Conservation (phyloP, 2,113 vertebrate genomes). For the Telmatochromis sp. region DNA sequence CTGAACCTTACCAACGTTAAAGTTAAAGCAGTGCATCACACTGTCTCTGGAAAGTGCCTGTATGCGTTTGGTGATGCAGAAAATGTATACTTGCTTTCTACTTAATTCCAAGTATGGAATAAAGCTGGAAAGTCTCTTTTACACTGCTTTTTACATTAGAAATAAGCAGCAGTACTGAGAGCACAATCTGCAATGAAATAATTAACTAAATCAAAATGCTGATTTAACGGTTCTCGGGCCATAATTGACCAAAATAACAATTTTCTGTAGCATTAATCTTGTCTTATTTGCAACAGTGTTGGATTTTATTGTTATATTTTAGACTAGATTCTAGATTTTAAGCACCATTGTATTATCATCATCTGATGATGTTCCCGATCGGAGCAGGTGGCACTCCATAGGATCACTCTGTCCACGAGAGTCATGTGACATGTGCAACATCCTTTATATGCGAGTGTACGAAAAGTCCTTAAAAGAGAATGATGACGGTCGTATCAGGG, state of each 20-base stretch:
- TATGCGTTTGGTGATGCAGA: background rate
- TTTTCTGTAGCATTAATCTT: background rate
- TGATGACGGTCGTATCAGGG: background rate
- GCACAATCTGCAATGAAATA: background rate
- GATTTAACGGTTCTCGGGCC: fast-evolving
- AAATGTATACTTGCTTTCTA: background rate
- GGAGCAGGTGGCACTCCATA: background rate
- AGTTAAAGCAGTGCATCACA: background rate
- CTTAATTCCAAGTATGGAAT: background rate
- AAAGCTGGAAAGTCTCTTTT: background rate
- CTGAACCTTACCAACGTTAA: background rate
- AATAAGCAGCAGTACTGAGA: background rate
- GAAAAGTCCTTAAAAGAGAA: background rate
- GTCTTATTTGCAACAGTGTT: background rate
- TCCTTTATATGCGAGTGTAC: background rate
- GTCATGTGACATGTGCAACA: background rate
- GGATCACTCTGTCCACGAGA: background rate
- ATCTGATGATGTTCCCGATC: background rate
- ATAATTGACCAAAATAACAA: background rate
- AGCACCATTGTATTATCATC: background rate
- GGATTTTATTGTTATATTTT: background rate
- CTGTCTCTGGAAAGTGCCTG: background rate
- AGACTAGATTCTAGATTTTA: background rate
- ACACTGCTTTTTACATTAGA: background rate
- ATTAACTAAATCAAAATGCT: background rate